Base-by-base conservation (phyloP, 2,797 vertebrate genomes). In the Sebastes cheni region DNA sequence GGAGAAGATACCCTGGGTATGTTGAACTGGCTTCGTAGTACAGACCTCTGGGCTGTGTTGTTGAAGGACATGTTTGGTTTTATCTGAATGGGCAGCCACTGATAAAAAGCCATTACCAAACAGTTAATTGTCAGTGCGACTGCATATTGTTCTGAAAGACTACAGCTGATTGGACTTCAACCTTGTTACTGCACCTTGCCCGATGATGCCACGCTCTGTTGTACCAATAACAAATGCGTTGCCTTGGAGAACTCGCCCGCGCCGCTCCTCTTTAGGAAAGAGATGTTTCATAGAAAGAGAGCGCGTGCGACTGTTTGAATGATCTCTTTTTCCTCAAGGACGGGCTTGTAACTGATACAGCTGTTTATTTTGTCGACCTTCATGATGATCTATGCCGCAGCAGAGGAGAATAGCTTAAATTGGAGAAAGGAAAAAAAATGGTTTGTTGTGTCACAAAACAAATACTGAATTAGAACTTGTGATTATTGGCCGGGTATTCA, bases 221-320 rank as follows among this genome's bases (percentile, higher is more conserved):
- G 75, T 91, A 79, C 71, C 77, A 90, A 82, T 58, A 92, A 91
- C 86, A 91, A 84, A 80, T 10, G 68, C 23, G 92, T 93, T 91
- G 90, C 93, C 86, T 32, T 85, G 90, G 93, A 94, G 91, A 93
- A 72, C 46, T 86, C 69, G 72, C 71, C 62, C 65, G 77, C 79
- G 62, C 71, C 71, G 58, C 80, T 87, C 79, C 92, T 85, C 90
- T 82, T 79, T 79, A 82, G 87, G 88, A 93, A 91, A 85, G 67
- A 85, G 66, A 80, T 66, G 72, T 69, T 91, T 79, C 30, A 23
- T 67, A 83, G 59, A 82, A 69, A 36, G 55, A 75, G 62, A 79
- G 66, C 25, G 5, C n/a, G 64, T 76, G 67, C n/a, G 29, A 36
- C 74, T 60, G 34, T 39, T 70, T 72, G 32, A 67, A 36, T 23